These are phyloP conservation scores for Hyposmocoma kahamanoa DNA, from an alignment of 1,140 invertebrate genomes.

Conservation along the genomic window DNA sequence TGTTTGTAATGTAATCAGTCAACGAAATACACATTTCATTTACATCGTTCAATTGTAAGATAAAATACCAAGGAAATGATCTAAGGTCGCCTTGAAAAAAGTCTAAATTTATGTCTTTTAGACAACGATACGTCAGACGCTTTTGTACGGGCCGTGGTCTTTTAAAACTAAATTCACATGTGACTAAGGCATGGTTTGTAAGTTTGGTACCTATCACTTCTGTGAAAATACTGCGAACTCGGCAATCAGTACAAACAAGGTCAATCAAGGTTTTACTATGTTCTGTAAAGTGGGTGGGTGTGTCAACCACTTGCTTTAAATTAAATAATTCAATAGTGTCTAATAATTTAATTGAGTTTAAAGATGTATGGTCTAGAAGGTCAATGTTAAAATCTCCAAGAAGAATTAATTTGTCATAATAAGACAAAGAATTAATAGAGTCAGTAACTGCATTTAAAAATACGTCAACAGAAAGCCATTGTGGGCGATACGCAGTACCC, in stretches of 20 bases:
- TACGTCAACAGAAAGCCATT: background rate
- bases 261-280: constrained; percentile 3
- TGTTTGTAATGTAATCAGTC: background rate
- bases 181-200: background rate
- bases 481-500: constrained; percentile 4
- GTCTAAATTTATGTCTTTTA: background rate
- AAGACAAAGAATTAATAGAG: background rate
- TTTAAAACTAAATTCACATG: background rate
- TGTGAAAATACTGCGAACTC: background rate
- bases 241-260: background rate
- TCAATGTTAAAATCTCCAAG: background rate
- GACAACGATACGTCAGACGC: background rate
- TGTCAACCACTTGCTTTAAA: background rate
- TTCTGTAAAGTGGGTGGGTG: background rate
- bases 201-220: background rate
- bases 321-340: background rate
- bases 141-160: background rate
- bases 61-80: background rate
- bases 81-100: background rate
- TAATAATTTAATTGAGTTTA: background rate
- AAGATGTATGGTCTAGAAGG: background rate
- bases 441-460: background rate
- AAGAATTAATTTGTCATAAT: background rate
- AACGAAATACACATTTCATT: background rate
- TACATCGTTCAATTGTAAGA: background rate